phyloP scores from a whole-genome alignment of 1,140 invertebrate genomes.

The Wasmannia auropunctata region DNA sequence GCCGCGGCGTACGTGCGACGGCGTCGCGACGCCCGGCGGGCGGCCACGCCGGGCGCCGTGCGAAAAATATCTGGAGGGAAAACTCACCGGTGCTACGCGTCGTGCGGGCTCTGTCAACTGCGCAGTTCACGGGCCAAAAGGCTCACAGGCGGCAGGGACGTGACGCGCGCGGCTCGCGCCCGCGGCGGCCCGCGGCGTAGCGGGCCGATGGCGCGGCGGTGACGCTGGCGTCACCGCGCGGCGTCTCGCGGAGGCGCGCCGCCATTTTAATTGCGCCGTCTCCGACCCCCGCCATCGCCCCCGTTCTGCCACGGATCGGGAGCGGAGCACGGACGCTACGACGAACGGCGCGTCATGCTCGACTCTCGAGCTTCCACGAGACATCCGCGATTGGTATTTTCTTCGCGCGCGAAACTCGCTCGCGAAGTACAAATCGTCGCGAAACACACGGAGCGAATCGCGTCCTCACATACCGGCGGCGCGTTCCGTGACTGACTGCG shows the following conservation, averaged over 20 bases:
- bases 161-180: constrained; percentile 73
- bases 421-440: neutral
- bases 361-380: neutral
- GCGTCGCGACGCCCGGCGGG: neutral
- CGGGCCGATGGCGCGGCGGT: neutral
- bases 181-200: constrained; percentile 64
- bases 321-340: too few species aligned
- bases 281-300: too few species aligned
- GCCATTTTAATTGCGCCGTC: neutral
- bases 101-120: constrained; percentile 78
- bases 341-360: too few species aligned
- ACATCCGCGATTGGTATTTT: too few species aligned
- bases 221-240: constrained; percentile 58
- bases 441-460: neutral
- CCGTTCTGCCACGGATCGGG: too few species aligned
- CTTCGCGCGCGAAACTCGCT: neutral
- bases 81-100: constrained; percentile 81
- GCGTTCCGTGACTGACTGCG: neutral
- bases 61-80: constrained; percentile 59
- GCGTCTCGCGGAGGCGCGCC: neutral
- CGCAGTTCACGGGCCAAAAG: constrained; percentile 80
- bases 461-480: neutral
- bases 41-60: neutral
- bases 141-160: constrained; percentile 74
- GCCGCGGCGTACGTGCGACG: neutral